These are phyloP conservation scores for Blera fallax DNA, from an alignment of 2,888 invertebrate genomes.

Conservation along the genomic window DNA sequence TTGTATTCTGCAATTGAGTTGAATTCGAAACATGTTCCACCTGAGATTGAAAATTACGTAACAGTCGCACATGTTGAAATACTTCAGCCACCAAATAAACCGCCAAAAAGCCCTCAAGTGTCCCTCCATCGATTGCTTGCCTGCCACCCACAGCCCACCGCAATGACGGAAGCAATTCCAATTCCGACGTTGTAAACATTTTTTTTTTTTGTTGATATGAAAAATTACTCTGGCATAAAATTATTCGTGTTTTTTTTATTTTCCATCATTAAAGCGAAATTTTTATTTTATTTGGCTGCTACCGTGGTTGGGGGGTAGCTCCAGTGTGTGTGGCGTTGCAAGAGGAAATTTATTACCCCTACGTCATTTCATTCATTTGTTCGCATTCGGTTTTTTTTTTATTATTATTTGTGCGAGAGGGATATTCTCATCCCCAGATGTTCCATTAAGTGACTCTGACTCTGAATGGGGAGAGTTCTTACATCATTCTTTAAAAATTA, in stretches of 20 bases:
- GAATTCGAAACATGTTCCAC: constrained; percentile 22
- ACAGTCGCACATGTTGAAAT: neutral
- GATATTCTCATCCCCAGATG: constrained; percentile 57
- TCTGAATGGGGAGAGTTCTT: constrained; percentile 14
- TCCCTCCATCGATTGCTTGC: neutral
- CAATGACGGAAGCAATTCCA: constrained; percentile 49
- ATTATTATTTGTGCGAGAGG: constrained; percentile 10
- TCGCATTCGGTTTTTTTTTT: neutral
- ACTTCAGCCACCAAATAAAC: constrained; percentile 2
- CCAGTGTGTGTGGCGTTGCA: constrained; percentile 27
- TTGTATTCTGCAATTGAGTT: constrained; percentile 5
- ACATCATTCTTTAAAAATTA: constrained; percentile 21
- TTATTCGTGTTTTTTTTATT: constrained; percentile 29
- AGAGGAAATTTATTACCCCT: constrained; percentile 38
- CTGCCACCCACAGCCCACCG: constrained; percentile 7
- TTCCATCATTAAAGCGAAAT: constrained; percentile 31
- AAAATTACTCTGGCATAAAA: constrained; percentile 18
- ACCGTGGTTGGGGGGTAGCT: neutral
- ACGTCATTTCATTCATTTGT: constrained; percentile 52
- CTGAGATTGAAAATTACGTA: constrained; percentile 24
- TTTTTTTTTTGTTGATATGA: neutral
- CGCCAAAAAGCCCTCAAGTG: neutral
- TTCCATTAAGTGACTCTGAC: constrained; percentile 35
- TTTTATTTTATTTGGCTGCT: constrained; percentile 39
- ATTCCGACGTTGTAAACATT: constrained; percentile 45